Conservation (phyloP, 2,113 vertebrate genomes). For the Leucosticte australis region DNA sequence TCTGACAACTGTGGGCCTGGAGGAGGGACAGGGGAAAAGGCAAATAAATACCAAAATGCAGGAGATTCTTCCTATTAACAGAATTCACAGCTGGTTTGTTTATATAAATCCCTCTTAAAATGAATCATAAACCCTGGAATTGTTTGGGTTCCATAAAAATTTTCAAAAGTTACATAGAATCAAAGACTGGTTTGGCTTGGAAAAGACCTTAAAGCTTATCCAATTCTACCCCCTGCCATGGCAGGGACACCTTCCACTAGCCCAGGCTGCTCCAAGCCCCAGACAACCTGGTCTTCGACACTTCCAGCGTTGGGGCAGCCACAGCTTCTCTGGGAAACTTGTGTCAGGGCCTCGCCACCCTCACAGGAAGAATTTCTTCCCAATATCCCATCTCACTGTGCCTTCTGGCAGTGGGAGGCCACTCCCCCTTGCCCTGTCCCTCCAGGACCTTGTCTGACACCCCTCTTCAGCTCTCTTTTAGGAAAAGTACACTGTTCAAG, state of each 20-base stretch:
- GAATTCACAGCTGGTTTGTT: background rate
- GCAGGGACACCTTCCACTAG: background rate
- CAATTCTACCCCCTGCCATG: background rate
- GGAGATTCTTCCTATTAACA: background rate
- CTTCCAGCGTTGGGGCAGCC: background rate
- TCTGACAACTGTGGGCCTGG: background rate
- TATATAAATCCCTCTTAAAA: background rate
- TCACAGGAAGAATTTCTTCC: background rate
- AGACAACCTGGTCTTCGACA: background rate
- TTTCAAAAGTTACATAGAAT: background rate
- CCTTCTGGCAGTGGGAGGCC: background rate
- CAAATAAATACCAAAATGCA: background rate
- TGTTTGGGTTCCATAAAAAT: background rate
- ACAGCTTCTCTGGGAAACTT: background rate
- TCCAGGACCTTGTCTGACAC: background rate
- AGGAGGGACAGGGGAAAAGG: background rate
- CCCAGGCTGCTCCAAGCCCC: rapidly evolving
- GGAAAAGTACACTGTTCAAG: background rate
- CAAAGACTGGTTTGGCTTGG: background rate
- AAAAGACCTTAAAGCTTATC: background rate
- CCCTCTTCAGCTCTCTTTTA: background rate
- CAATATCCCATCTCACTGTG: background rate
- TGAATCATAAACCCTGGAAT: background rate
- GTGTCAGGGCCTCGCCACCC: background rate
- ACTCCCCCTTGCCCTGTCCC: background rate